A percentile compares a stretch with the other conserved stretches of the same genome.
Evolutionary conservation across 1,140 invertebrate species (phyloP).

Genomic region (Drosophila yakuba): DNA sequence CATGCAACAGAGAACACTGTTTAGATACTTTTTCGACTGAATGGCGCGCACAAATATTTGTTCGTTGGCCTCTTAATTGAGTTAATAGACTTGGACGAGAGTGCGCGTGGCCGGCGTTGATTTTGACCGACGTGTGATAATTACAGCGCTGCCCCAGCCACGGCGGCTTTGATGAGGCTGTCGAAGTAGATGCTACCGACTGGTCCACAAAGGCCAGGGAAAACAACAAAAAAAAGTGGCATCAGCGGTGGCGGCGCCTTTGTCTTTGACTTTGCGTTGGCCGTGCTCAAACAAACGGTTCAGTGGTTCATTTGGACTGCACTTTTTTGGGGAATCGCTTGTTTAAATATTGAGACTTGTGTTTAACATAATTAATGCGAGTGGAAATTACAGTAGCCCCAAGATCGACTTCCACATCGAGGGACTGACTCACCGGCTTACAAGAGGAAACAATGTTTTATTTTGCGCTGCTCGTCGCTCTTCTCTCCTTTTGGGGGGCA

Average conservation of each 20-base stretch:
- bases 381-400: slow-evolving; percentile 70
- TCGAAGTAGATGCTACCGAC: slow-evolving; percentile 36
- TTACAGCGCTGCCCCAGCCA: slow-evolving; percentile 62
- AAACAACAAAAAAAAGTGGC: slow-evolving; percentile 15
- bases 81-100: slow-evolving; percentile 70
- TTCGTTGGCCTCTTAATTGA: slow-evolving; percentile 69
- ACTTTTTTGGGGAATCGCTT: slow-evolving; percentile 61
- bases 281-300: slow-evolving; percentile 80
- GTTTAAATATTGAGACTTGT: slow-evolving; percentile 79
- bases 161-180: slow-evolving; percentile 72
- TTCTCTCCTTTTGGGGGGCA: slow-evolving; percentile 15
- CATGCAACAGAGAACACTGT: slow-evolving; percentile 60
- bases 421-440: slow-evolving; percentile 3
- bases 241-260: slow-evolving; percentile 39
- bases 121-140: slow-evolving; percentile 82
- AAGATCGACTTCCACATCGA: background rate
- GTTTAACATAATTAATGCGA: slow-evolving; percentile 80
- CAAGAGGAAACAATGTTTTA: slow-evolving; percentile 45
- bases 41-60: slow-evolving; percentile 80
- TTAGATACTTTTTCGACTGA: slow-evolving; percentile 81
- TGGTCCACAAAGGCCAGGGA: slow-evolving; percentile 19
- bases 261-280: slow-evolving; percentile 58
- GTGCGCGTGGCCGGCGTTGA: slow-evolving; percentile 72
- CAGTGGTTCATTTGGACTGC: slow-evolving; percentile 71
- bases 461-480: slow-evolving; percentile 13